These are phyloP conservation scores for Stenchaetothrips biformis DNA, from an alignment of 2,888 invertebrate species.

Conservation along the genomic window DNA sequence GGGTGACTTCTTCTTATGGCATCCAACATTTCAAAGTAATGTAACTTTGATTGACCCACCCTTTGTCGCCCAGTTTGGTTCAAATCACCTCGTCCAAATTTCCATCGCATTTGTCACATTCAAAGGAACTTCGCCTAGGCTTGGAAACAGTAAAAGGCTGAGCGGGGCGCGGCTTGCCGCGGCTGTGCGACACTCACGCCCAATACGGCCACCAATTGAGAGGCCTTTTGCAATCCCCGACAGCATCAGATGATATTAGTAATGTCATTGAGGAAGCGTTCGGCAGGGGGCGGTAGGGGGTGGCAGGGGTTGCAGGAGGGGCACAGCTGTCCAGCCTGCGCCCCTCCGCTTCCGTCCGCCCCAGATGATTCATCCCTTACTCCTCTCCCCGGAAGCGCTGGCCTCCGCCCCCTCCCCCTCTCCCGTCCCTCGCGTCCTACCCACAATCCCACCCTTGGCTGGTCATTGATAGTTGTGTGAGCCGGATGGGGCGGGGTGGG, in stretches of 20 bases:
- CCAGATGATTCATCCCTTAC: slow-evolving; percentile 17
- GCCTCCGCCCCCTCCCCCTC: not conserved
- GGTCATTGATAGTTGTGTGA: slow-evolving; percentile 21
- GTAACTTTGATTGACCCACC: too few relatives aligned
- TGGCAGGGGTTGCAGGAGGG: not conserved
- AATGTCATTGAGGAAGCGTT: not conserved
- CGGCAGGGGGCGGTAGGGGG: not conserved
- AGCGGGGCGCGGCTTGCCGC: too few relatives aligned
- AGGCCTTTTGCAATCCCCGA: not conserved
- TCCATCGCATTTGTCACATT: too few relatives aligned
- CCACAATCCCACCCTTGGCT: slow-evolving; percentile 14
- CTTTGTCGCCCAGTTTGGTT: too few relatives aligned
- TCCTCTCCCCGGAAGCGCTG: not conserved
- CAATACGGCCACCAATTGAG: too few relatives aligned
- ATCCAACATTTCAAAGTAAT: too few relatives aligned
- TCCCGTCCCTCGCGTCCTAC: not conserved
- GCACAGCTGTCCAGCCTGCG: not conserved
- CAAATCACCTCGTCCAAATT: too few relatives aligned
- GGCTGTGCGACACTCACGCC: too few relatives aligned
- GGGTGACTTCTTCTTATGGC: too few relatives aligned
- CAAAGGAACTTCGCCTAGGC: too few relatives aligned
- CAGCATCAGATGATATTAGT: not conserved
- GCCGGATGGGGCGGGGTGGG: slow-evolving; percentile 6
- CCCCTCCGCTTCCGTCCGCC: slow-evolving; percentile 5
- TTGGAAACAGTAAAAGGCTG: too few relatives aligned